Evolutionary conservation across 2,113 vertebrate species (phyloP), one percentile per base, ranked within the genome.

Genomic region (Leptobrachium ailaonicum): DNA sequence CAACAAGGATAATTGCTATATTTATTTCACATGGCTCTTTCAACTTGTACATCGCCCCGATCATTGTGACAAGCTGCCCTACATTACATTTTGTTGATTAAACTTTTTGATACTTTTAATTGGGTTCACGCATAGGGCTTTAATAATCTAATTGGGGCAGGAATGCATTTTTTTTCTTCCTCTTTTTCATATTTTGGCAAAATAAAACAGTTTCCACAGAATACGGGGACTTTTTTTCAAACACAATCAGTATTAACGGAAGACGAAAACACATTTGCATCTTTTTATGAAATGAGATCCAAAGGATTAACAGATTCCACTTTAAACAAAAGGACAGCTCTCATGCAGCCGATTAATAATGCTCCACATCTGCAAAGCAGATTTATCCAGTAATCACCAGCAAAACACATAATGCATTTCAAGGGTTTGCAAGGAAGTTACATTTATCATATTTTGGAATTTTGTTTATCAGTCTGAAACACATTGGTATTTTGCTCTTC

Each of bases 241-340:
- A 62, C 53, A 81, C 71, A 75, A 69, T 81, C 44, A 41, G 71
- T 69, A 81, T 69, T 68, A 81, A 81, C 44, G 53, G 41, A 62
- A 68, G 79, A 75, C 75, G 69, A 78, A 80, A 75, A 75, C 64
- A 75, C 64, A 80, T 81, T 81, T 81, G 66, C 79, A 75, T 69
- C 64, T 69, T 69, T 32, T 75, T 67, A 68, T 60, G 45, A 68
- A 67, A 81, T 56, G 64, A 75, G 72, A 81, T 81, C 79, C 71
- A 75, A 75, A 66, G 79, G 79, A 81, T 81, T 81, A 81, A 75
- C 50, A 47, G 79, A 81, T 75, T 75, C 66, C 64, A 75, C 58
- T 81, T 75, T 69, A 63, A 81, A 81, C 72, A 81, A 81, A 74
- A 75, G 66, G 64, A 69, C 64, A 75, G 72, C 53, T 75, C 73